These are phyloP conservation scores for Drosophila aff. DNA, from an alignment of 1,140 invertebrate genomes.

Conservation along the genomic window DNA sequence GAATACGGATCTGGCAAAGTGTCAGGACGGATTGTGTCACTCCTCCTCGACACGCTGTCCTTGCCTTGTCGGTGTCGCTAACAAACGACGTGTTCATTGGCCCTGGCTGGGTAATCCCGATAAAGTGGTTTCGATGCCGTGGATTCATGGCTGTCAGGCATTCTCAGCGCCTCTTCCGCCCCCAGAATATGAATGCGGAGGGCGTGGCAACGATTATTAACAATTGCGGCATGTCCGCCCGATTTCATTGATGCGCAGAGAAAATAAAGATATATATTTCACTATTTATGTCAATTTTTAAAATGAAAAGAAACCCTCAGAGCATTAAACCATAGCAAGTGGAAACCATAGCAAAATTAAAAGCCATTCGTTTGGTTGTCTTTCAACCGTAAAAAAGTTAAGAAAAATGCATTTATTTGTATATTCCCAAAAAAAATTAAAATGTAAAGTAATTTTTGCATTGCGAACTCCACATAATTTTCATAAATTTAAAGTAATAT, in stretches of 20 bases:
- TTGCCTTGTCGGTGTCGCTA: constrained; percentile 43
- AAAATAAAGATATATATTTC: background rate
- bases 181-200: constrained; percentile 39
- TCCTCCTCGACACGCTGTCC: background rate
- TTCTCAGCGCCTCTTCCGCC: constrained; percentile 16
- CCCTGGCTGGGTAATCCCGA: constrained; percentile 35
- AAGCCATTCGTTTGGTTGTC: no score
- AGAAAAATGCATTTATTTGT: no score
- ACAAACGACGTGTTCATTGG: constrained; percentile 73
- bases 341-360: no score
- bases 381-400: no score
- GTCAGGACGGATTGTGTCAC: constrained; percentile 64
- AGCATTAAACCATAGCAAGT: no score
- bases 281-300: background rate
- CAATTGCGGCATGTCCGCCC: constrained; percentile 53
- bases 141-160: constrained; percentile 33
- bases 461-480: no score
- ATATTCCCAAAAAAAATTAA: no score
- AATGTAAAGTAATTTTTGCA: no score
- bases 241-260: constrained; percentile 42
- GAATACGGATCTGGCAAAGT: constrained; percentile 38
- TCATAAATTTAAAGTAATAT: no score
- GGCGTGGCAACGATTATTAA: constrained; percentile 64
- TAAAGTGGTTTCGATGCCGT: no score
- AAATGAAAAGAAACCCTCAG: background rate